Evolutionary conservation across 1,140 invertebrate species (phyloP), one percentile per base, ranked within the genome.

Genomic region (Melitaea cinxia): DNA sequence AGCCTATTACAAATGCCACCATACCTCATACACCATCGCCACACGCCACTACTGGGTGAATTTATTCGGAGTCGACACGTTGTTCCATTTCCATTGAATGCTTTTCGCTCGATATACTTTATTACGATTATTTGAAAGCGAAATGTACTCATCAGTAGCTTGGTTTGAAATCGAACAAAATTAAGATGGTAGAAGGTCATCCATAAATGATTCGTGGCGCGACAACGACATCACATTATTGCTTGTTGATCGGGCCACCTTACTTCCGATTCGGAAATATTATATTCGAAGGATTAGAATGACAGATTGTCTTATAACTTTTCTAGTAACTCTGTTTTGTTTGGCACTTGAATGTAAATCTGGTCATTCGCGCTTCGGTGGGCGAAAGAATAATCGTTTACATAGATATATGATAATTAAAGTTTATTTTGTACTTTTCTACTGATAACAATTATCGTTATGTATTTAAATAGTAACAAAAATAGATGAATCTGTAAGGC

Each of bases 181-280:
- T 55, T 73, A 49, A 56, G 49, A 62, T 86, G 64, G 88, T 90
- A 73, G 49, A 70, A 75, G 68, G 75, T 68, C 72, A 73, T 81
- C 79, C 77, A 87, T 91, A 88, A 88, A 80, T 72, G 83, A 89
- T 87, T 79, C 85, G 80, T 81, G 78, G 75, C 82, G 84, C 83
- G 85, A 84, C 85, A 75, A 70, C 81, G 78, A 89, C 84, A 88
- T 77, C 79, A 75, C 81, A 88, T 89, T 89, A 88, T 82, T 85
- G 82, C 83, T 89, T 72, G 82, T 87, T 81, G 79, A 86, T 85
- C 81, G 75, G 78, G 72, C 78, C 76, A 87, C 78, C 86, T 85
- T 84, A 88, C 86, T 91, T 91, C 88, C 88, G 88, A 91, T 89
- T 91, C 88, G 86, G 86, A 91, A 89, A 88, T 88, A 84, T 85